A percentile compares a stretch with the other conserved stretches of the same genome.
Evolutionary conservation across 2,797 vertebrate genomes (phyloP).

Genomic region (Smutsia gigantea): DNA sequence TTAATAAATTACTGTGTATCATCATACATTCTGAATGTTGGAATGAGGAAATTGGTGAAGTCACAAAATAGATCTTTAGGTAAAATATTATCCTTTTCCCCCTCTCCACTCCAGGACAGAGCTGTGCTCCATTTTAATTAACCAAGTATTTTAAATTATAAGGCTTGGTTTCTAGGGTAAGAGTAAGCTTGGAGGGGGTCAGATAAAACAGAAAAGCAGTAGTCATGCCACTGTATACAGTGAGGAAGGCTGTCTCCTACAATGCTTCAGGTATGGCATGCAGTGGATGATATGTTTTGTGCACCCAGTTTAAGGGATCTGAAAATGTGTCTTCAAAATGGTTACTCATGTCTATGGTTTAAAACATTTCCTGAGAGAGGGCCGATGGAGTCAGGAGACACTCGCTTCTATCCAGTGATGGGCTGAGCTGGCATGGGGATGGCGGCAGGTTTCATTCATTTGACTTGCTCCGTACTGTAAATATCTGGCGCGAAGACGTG

Average conservation of each 20-base stretch:
- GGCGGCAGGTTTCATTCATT: not conserved
- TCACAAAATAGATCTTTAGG: not conserved
- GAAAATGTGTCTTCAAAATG: not conserved
- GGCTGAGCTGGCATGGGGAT: too few species aligned
- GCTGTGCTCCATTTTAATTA: too few species aligned
- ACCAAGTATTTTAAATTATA: not conserved
- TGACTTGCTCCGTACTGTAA: not conserved
- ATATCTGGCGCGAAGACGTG: not conserved
- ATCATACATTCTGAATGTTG: not conserved
- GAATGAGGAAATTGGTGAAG: not conserved
- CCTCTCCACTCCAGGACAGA: not conserved
- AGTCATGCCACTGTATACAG: too few species aligned
- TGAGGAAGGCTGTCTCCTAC: not conserved
- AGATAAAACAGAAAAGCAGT: not conserved
- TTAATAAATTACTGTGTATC: not conserved
- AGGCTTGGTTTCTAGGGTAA: not conserved
- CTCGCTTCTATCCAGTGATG: fast-evolving
- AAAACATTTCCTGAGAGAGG: not conserved
- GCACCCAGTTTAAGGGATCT: not conserved
- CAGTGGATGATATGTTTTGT: not conserved
- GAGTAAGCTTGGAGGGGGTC: too few species aligned
- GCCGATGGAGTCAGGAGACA: too few species aligned
- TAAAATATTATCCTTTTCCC: not conserved
- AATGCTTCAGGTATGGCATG: too few species aligned
- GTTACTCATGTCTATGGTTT: fast-evolving